Evolutionary conservation across 30 jellyfish, hydroid and myxozoan species (phyloP).

Genomic region (Aurelia coerulea): DNA sequence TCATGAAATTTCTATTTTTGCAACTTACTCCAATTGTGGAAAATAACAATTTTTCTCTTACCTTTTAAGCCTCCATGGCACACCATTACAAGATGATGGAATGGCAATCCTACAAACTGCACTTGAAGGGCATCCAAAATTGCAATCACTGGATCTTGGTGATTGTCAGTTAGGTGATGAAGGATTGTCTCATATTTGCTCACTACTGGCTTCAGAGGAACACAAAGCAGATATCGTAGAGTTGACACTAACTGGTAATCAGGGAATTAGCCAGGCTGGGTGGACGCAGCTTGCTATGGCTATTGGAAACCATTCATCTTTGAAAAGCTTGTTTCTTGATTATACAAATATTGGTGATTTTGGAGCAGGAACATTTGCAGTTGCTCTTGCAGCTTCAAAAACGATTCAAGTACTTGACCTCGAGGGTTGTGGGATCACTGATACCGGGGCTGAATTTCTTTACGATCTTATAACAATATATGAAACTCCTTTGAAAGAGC

Average conservation of each 20-base stretch:
- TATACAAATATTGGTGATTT: constrained; percentile 93
- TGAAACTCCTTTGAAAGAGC: constrained; percentile 64
- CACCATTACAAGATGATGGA: constrained; percentile 97
- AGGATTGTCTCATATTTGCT: constrained; percentile 75
- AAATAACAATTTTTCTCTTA: too few relatives aligned
- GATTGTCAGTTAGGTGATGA: constrained; percentile 95
- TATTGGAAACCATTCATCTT: constrained; percentile 70
- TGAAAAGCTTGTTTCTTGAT: constrained; percentile 84
- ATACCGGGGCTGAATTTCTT: constrained; percentile 91
- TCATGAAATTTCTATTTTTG: too few relatives aligned
- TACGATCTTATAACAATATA: constrained; percentile 83
- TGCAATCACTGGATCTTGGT: constrained; percentile 92
- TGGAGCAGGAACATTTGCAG: constrained; percentile 98
- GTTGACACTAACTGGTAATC: constrained; percentile 94
- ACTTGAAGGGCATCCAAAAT: constrained; percentile 87
- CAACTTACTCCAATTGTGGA: too few relatives aligned
- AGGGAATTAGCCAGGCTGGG: constrained; percentile 86
- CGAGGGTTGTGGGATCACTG: constrained; percentile 93
- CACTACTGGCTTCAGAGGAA: constrained; percentile 52
- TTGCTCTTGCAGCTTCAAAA: constrained; percentile 90
- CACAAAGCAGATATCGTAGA: constrained; percentile 66
- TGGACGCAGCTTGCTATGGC: constrained; percentile 99
- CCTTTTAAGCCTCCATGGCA: constrained; percentile 90
- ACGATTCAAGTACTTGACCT: constrained; percentile 73
- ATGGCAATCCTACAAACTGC: constrained; percentile 78